These are phyloP conservation scores for Natator depressus DNA, from an alignment of 2,113 vertebrate genomes.

Conservation along the genomic window DNA sequence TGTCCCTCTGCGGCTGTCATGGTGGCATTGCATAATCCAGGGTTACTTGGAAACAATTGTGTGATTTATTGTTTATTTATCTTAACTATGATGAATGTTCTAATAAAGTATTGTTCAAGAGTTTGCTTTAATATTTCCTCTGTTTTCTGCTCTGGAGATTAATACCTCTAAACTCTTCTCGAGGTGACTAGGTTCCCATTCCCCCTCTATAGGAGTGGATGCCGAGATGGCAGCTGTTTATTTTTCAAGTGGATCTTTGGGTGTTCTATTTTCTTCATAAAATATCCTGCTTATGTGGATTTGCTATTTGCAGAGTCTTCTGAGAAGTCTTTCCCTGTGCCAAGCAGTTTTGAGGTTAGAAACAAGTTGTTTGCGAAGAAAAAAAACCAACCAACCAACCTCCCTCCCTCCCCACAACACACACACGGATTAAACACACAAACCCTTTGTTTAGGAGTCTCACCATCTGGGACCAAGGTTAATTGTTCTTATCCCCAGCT, in stretches of 20 bases:
- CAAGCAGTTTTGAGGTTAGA: conserved; percentile 46
- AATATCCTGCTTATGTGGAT: conserved; percentile 48
- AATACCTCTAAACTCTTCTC: conserved; percentile 13
- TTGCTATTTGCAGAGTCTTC: conserved; percentile 39
- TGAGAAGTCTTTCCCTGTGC: conserved; percentile 15
- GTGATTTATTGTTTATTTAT: conserved; percentile 27
- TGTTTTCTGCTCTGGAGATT: conserved; percentile 33
- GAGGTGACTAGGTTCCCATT: conserved; percentile 11
- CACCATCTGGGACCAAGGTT: background rate
- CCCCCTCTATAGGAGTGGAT: background rate
- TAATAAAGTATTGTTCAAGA: conserved; percentile 58
- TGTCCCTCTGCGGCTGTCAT: background rate
- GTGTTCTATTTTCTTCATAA: conserved; percentile 22
- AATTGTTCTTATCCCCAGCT: background rate
- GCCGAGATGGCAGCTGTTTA: background rate
- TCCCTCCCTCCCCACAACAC: rapidly evolving
- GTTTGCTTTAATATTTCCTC: conserved; percentile 25
- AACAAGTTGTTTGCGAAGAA: background rate
- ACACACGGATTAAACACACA: background rate
- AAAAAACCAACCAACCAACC: background rate
- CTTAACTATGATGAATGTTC: conserved; percentile 57
- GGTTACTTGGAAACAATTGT: conserved; percentile 8
- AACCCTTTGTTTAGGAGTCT: background rate
- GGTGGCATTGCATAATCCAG: background rate
- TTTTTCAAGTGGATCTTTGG: background rate